Evolutionary conservation across 64 coral and sea anemone species (phyloP).

Genomic region (Montipora efflorescens): DNA sequence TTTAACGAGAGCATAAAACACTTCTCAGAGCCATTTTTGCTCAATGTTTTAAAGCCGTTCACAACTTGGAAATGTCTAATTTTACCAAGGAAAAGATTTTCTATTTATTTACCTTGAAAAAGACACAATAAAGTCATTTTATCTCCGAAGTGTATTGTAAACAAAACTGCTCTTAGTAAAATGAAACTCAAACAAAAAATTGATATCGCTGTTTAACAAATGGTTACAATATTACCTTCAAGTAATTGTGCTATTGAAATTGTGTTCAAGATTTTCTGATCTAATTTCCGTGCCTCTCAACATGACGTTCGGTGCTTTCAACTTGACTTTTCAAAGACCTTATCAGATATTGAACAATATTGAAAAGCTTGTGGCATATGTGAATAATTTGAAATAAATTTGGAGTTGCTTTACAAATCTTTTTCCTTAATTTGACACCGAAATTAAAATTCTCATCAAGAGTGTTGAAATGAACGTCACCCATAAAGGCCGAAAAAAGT

Average conservation of each 20-base stretch:
- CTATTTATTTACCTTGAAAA: conserved; percentile 69
- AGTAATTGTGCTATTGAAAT: conserved; percentile 92
- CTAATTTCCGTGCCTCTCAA: conserved; percentile 81
- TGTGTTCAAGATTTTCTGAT: conserved; percentile 63
- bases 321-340: conserved; percentile 75
- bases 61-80: conserved; percentile 33
- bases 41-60: neutral
- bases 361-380: conserved; percentile 64
- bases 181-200: conserved; percentile 90
- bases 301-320: conserved; percentile 83
- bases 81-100: conserved; percentile 60
- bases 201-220: conserved; percentile 91
- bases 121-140: conserved; percentile 87
- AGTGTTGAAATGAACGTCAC: neutral
- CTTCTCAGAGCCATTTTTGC: neutral
- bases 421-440: conserved; percentile 79
- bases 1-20: neutral
- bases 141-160: conserved; percentile 87
- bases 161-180: conserved; percentile 91
- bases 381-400: conserved; percentile 80
- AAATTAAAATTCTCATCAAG: conserved; percentile 50
- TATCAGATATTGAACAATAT: conserved; percentile 79
- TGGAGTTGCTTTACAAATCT: conserved; percentile 64
- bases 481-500: neutral
- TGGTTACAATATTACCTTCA: conserved; percentile 83